These are phyloP conservation scores for Acrocephalus scirpaceus DNA, from an alignment of 2,797 vertebrate genomes.

Conservation along the genomic window DNA sequence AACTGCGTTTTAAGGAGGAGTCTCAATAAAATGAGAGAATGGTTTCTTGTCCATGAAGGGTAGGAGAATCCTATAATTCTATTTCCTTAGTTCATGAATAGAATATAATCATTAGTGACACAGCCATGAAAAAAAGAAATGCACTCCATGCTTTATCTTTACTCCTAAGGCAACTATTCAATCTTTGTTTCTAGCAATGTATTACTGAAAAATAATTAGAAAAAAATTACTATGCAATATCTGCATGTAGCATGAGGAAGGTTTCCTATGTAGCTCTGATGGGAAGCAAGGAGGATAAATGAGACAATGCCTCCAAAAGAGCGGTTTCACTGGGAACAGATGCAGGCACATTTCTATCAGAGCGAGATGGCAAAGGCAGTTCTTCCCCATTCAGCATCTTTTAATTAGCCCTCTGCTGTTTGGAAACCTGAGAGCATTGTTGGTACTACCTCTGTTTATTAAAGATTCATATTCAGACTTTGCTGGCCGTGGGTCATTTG, in stretches of 20 bases:
- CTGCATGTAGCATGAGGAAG: background rate
- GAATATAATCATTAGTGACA: slow-evolving; percentile 1
- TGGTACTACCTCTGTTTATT: slow-evolving; percentile 58
- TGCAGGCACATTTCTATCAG: slow-evolving; percentile 5
- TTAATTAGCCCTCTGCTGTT: slow-evolving; percentile 47
- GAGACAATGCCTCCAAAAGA: background rate
- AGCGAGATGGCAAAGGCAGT: background rate
- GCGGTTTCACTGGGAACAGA: background rate
- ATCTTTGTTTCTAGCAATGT: slow-evolving; percentile 11
- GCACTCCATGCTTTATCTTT: background rate
- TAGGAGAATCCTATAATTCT: background rate
- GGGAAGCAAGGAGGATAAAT: background rate
- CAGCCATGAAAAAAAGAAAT: background rate
- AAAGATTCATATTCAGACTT: slow-evolving; percentile 64
- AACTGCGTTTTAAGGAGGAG: background rate
- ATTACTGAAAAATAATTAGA: background rate
- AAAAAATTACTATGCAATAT: background rate
- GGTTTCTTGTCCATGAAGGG: background rate
- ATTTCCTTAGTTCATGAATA: slow-evolving; percentile 1
- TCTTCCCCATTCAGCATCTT: slow-evolving; percentile 19
- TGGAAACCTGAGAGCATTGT: slow-evolving; percentile 24
- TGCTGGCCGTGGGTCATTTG: slow-evolving; percentile 48
- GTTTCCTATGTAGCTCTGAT: background rate
- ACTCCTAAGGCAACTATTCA: background rate
- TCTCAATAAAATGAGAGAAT: background rate